Evolutionary conservation across 2,113 vertebrate genomes (phyloP).

Genomic region (Girardinichthys multiradiatus): DNA sequence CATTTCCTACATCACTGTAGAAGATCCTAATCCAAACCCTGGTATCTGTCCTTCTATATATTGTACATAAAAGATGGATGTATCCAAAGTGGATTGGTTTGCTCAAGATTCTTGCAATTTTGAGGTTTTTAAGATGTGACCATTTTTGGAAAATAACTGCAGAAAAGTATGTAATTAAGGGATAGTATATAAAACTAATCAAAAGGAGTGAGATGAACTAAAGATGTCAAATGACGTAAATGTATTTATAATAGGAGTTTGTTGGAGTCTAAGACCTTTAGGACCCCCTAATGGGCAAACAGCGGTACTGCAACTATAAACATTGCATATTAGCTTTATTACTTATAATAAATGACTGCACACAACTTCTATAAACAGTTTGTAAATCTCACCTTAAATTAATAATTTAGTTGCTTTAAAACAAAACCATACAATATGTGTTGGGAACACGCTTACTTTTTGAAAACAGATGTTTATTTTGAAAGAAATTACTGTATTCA

Average conservation of each 20-base stretch:
- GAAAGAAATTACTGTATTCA: slow-evolving; percentile 17
- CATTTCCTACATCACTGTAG: slow-evolving; percentile 16
- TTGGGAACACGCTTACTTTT: slow-evolving; percentile 28
- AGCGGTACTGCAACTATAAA: not conserved
- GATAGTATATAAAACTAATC: not conserved
- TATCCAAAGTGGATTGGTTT: not conserved
- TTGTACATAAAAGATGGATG: not conserved
- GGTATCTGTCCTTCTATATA: not conserved
- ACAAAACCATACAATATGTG: slow-evolving; percentile 14
- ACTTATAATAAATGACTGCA: not conserved
- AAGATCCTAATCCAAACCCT: not conserved
- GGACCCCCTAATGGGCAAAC: not conserved
- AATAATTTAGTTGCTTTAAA: slow-evolving; percentile 16
- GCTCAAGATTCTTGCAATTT: not conserved
- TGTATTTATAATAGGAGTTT: not conserved
- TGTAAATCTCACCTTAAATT: not conserved
- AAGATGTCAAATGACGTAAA: not conserved
- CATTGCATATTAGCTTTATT: not conserved
- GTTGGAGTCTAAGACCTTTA: not conserved
- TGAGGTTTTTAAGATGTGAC: not conserved
- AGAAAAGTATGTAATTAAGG: not conserved
- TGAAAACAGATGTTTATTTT: slow-evolving; percentile 36
- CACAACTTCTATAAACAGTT: not conserved
- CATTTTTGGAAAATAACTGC: not conserved
- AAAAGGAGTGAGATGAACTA: not conserved